Percentiles rank a stretch among this genome's conserved stretches.
phyloP scores from a whole-genome alignment of 2,113 vertebrate genomes.

The Pungitius pungitius region DNA sequence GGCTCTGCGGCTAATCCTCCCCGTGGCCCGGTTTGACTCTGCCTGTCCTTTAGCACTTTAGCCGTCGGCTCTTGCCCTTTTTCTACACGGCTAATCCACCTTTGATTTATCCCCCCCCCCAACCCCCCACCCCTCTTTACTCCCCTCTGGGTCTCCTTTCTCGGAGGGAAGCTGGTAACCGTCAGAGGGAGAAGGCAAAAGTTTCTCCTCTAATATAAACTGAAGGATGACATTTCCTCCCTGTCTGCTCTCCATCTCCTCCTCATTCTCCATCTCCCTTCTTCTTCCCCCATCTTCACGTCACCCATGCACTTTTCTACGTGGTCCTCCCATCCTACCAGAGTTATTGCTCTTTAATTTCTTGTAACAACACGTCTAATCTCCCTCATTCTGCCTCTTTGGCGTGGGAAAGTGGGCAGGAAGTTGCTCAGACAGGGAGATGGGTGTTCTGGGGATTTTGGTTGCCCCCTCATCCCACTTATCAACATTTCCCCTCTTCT shows the following conservation, averaged over 20 bases:
- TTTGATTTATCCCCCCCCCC: conserved; percentile 15
- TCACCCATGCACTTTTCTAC: conserved; percentile 25
- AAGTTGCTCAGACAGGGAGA: conserved; percentile 61
- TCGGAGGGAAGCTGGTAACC: conserved; percentile 65
- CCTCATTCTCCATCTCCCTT: neutral
- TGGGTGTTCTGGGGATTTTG: conserved; percentile 56
- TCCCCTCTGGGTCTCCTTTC: neutral
- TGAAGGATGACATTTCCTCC: conserved; percentile 69
- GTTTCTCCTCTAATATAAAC: conserved; percentile 63
- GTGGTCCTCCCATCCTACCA: neutral
- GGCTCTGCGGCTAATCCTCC: conserved; percentile 8
- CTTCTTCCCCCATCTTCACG: conserved; percentile 1
- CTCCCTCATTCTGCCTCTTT: conserved; percentile 10
- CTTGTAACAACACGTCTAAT: conserved; percentile 54
- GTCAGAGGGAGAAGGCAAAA: conserved; percentile 57
- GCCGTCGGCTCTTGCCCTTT: neutral
- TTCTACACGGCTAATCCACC: conserved; percentile 29
- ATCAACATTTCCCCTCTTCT: conserved; percentile 8
- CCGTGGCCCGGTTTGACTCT: conserved; percentile 9
- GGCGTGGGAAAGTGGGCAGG: conserved; percentile 73
- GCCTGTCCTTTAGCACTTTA: conserved; percentile 5
- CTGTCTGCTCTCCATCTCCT: conserved; percentile 34
- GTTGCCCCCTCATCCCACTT: conserved; percentile 31
- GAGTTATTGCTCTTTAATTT: conserved; percentile 46
- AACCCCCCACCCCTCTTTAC: neutral